A percentile compares a stretch with the other conserved stretches of the same genome.
These are phyloP conservation scores for Arvicola amphibius DNA, from an alignment of 2,797 vertebrate genomes.

Conservation along the genomic window DNA sequence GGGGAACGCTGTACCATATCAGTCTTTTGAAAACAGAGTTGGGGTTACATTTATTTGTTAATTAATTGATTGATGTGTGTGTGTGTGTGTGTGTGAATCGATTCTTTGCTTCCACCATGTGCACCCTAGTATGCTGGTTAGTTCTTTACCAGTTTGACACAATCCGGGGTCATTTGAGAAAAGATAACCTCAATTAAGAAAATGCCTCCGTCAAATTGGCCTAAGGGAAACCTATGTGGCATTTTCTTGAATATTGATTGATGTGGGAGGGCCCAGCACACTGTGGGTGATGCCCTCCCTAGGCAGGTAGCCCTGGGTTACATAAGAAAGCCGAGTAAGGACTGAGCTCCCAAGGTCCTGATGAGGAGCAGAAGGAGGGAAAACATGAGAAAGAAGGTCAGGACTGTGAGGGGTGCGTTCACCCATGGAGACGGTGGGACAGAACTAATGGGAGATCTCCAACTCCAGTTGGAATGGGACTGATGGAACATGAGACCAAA, in stretches of 20 bases:
- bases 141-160: neutral
- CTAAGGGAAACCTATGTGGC: neutral
- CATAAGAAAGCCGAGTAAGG: neutral
- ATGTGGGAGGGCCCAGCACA: too few relatives aligned
- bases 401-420: too few relatives aligned
- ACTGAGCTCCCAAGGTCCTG: too few relatives aligned
- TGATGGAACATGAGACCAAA: too few relatives aligned
- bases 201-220: neutral
- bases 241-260: neutral
- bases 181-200: neutral
- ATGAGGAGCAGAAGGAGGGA: too few relatives aligned
- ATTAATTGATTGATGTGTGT: neutral
- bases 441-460: too few relatives aligned
- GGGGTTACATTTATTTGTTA: neutral
- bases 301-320: neutral
- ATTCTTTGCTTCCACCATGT: neutral
- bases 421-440: too few relatives aligned
- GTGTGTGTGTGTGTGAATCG: neutral
- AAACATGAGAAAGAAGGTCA: too few relatives aligned
- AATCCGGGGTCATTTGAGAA: neutral
- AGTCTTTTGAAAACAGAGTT: neutral
- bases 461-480: too few relatives aligned
- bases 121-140: neutral
- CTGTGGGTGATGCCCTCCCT: neutral
- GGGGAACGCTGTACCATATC: fast-evolving